Percentiles rank a stretch among this genome's conserved stretches.
Evolutionary conservation across 2,113 vertebrate species (phyloP).

Genomic region (Pongo abelii): DNA sequence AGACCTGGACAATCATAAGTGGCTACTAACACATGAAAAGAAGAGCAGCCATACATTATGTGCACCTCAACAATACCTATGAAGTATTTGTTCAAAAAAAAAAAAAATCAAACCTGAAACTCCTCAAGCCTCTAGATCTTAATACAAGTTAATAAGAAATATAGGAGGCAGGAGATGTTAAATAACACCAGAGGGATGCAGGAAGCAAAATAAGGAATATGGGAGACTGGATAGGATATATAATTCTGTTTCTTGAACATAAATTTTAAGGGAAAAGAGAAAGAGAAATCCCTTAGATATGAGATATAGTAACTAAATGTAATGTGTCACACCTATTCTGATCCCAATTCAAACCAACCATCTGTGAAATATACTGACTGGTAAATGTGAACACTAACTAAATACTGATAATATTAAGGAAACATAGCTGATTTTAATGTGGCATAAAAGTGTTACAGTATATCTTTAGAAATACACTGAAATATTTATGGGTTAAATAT

Average conservation of each 20-base stretch:
- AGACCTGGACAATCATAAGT: neutral
- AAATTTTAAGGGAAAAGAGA: neutral
- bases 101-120: neutral
- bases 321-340: neutral
- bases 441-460: neutral
- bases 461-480: neutral
- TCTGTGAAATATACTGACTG: neutral
- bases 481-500: neutral
- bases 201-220: neutral
- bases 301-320: neutral
- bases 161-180: neutral
- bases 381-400: neutral
- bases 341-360: neutral
- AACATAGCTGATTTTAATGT: slow-evolving; percentile 34
- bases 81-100: neutral
- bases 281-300: neutral
- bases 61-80: neutral
- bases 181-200: neutral
- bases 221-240: neutral
- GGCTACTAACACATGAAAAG: neutral
- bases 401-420: slow-evolving; percentile 31
- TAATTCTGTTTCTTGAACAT: neutral
- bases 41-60: neutral
- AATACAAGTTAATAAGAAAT: neutral
- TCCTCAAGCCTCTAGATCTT: neutral